phyloP scores from a whole-genome alignment of 1,140 invertebrate genomes.

The Tenebrio molitor region DNA sequence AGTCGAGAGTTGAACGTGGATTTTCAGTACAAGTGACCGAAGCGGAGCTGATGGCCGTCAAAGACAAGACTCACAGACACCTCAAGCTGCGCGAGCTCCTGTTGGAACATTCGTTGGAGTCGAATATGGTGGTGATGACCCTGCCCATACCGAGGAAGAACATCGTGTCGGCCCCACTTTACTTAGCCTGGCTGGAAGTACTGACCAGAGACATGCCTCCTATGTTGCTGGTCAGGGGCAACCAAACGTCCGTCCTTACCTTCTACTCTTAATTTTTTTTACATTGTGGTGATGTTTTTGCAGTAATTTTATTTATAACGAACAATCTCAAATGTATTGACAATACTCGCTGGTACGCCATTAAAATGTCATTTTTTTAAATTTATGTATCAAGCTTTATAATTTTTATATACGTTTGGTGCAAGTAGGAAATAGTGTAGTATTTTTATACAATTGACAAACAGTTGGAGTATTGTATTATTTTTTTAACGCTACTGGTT shows the following conservation, averaged over 20 bases:
- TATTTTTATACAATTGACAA: constrained; percentile 27
- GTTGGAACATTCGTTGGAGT: constrained; percentile 85
- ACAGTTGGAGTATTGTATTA: constrained; percentile 18
- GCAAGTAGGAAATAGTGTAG: constrained; percentile 18
- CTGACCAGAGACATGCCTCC: constrained; percentile 92
- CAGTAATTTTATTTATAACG: constrained; percentile 37
- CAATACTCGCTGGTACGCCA: constrained; percentile 10
- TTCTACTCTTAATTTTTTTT: constrained; percentile 88
- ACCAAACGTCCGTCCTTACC: constrained; percentile 95
- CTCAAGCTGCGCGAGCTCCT: constrained; percentile 90
- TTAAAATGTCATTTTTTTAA: not conserved
- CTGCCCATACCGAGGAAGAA: constrained; percentile 93
- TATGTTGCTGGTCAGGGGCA: constrained; percentile 92
- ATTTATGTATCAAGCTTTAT: constrained; percentile 13
- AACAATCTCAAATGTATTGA: constrained; percentile 25
- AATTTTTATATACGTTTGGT: constrained; percentile 7
- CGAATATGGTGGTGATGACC: constrained; percentile 94
- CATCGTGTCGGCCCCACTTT: constrained; percentile 89
- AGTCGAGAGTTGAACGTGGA: constrained; percentile 2
- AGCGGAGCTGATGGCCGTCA: constrained; percentile 85
- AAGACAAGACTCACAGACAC: constrained; percentile 93
- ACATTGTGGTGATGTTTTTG: not conserved
- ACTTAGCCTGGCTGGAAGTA: constrained; percentile 94
- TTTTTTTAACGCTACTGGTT: constrained; percentile 18
- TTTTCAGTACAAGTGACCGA: constrained; percentile 81